Evolutionary conservation across 2,888 invertebrate genomes (phyloP).

Genomic region (Drosophila multiciliata): DNA sequence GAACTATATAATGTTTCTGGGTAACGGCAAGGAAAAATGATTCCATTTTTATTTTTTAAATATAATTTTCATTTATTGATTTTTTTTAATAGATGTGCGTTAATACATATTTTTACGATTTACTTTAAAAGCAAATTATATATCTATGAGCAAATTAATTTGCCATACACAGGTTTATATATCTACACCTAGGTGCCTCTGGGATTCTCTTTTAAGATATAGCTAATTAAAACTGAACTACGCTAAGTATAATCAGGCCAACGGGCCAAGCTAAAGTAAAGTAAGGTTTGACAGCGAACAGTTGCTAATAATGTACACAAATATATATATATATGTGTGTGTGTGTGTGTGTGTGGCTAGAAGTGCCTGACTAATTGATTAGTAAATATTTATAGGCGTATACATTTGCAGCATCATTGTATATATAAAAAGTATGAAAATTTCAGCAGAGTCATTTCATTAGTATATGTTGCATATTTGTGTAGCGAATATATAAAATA

Average conservation of each 20-base stretch:
- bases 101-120: slow-evolving; percentile 37
- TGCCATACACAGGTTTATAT: slow-evolving; percentile 11
- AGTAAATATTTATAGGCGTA: slow-evolving; percentile 24
- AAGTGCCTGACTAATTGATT: slow-evolving; percentile 12
- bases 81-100: slow-evolving; percentile 39
- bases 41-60: not conserved
- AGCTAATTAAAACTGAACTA: slow-evolving; percentile 43
- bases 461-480: slow-evolving; percentile 11
- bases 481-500: slow-evolving; percentile 7
- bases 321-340: not conserved
- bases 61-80: slow-evolving; percentile 40
- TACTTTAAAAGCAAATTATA: slow-evolving; percentile 51
- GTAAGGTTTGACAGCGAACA: slow-evolving; percentile 40
- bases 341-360: slow-evolving; percentile 1
- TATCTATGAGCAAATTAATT: slow-evolving; percentile 21
- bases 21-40: not conserved
- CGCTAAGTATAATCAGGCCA: slow-evolving; percentile 49
- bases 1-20: not conserved
- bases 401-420: slow-evolving; percentile 17
- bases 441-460: slow-evolving; percentile 40
- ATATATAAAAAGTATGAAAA: slow-evolving; percentile 45
- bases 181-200: slow-evolving; percentile 39
- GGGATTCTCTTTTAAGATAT: slow-evolving; percentile 10
- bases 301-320: slow-evolving; percentile 13
- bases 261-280: slow-evolving; percentile 62